Percentiles rank a stretch among this genome's conserved stretches.
phyloP scores from a whole-genome alignment of 64 coral and sea anemone genomes.

The Cladopsammia gracilis region DNA sequence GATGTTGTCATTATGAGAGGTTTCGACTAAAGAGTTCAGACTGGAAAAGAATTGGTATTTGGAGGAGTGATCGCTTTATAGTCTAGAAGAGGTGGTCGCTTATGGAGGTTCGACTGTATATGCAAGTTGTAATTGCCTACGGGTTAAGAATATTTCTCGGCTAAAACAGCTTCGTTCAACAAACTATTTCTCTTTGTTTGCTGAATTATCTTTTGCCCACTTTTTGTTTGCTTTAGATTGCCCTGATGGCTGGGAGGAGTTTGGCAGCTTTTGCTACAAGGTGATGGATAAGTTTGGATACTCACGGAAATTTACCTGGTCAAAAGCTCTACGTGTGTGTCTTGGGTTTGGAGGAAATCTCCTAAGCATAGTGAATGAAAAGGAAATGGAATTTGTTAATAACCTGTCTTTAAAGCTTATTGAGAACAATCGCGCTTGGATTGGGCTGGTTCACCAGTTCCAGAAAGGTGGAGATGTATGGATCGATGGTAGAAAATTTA shows the following conservation, averaged over 20 bases:
- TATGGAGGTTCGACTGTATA: too few species aligned
- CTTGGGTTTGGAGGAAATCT: conserved; percentile 1
- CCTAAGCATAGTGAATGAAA: neutral
- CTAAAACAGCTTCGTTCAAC: too few species aligned
- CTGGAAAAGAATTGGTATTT: too few species aligned
- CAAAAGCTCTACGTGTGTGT: neutral
- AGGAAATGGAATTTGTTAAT: neutral
- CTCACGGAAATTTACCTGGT: neutral
- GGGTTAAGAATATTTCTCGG: too few species aligned
- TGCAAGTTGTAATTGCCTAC: too few species aligned
- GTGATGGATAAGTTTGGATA: neutral
- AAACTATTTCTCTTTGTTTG: too few species aligned
- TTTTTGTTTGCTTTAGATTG: neutral
- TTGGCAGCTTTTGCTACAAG: conserved; percentile 5
- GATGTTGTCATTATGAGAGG: too few species aligned
- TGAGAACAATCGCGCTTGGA: neutral
- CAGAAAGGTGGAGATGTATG: neutral
- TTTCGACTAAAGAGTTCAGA: too few species aligned
- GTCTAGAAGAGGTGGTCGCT: too few species aligned
- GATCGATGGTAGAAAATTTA: neutral
- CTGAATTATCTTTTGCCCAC: too few species aligned
- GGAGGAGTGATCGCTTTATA: too few species aligned
- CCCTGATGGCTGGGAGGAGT: neutral
- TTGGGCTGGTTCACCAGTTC: neutral
- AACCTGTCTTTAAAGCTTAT: too few species aligned